These are phyloP conservation scores for Bradypodion pumilum DNA, from an alignment of 2,797 vertebrate species.

Conservation along the genomic window DNA sequence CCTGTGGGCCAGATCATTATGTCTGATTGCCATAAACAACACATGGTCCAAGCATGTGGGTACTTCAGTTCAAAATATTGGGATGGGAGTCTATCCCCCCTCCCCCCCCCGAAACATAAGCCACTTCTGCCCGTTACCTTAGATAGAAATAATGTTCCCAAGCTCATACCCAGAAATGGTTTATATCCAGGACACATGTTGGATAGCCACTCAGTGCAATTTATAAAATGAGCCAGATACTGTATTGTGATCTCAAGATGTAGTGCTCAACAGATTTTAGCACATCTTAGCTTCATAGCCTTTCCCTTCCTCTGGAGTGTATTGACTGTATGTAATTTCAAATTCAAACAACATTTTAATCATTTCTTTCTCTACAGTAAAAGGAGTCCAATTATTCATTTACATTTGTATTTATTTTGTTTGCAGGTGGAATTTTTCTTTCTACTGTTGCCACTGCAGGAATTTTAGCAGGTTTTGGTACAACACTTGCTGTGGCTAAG, in stretches of 20 bases:
- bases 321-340: slow-evolving; percentile 18
- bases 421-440: slow-evolving; percentile 88
- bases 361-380: background rate
- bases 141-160: background rate
- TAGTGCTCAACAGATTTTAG: background rate
- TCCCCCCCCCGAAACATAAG: too few relatives aligned
- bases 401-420: slow-evolving; percentile 11
- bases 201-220: background rate
- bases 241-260: background rate
- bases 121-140: background rate
- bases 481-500: slow-evolving; percentile 88
- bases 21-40: background rate
- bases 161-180: background rate
- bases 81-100: too few relatives aligned
- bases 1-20: too few relatives aligned
- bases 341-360: background rate
- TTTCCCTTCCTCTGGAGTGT: background rate
- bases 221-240: background rate
- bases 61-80: too few relatives aligned
- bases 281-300: background rate
- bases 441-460: slow-evolving; percentile 84
- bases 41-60: too few relatives aligned
- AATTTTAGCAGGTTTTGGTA: slow-evolving; percentile 89
- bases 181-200: background rate
- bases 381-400: slow-evolving; percentile 27